Evolutionary conservation across 2,888 invertebrate genomes (phyloP), one percentile per base, ranked within the genome.

Genomic region (Trachelus iudaicus): DNA sequence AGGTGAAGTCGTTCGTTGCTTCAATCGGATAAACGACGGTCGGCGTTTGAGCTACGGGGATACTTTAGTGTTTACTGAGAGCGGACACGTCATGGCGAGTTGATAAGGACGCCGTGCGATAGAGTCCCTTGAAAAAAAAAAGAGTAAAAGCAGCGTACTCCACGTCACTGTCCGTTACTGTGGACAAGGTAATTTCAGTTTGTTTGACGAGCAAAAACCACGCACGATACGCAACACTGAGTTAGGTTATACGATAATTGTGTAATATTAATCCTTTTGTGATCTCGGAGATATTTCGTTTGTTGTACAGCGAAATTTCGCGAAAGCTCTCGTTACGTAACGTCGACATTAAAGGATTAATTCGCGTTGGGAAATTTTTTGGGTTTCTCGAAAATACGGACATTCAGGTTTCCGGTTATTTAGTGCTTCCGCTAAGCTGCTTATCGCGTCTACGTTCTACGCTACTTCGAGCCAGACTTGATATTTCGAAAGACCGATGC

Each of bases 81-180:
- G 23, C 56, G 56, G 56, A 23, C 23, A 56, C 56, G 56, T 56
- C 56, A 23, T 23, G 56, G 9, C 56, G 56, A 23, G 56, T 56
- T 23, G 56, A 56, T 56, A 56, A 56, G 56, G 56, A 56, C 56
- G 56, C 23, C 9, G 23, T 56, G 56, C 56, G 80, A 81, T 79
- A 83, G 81, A 78, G 77, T 56, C 23, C 56, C 23, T 56, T 56
- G 23, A 56, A 56, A 56, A 56, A 40, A 6, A 0, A 2, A 56
- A 56, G 11, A 31, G 31, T 31, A 13, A 13, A 4, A 33, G 33
- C 33, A 33, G 15, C 1, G 2, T 56, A 56, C 9, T 56, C 56
- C 23, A 56, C 56, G 56, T 23, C 56, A 56, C 56, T 56, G 23
- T 56, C 56, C 23, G 23, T 9, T 56, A 56, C 9, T 2, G 9